Base-by-base conservation (phyloP, 2,113 vertebrate species). In the Xiphophorus couchianus region DNA sequence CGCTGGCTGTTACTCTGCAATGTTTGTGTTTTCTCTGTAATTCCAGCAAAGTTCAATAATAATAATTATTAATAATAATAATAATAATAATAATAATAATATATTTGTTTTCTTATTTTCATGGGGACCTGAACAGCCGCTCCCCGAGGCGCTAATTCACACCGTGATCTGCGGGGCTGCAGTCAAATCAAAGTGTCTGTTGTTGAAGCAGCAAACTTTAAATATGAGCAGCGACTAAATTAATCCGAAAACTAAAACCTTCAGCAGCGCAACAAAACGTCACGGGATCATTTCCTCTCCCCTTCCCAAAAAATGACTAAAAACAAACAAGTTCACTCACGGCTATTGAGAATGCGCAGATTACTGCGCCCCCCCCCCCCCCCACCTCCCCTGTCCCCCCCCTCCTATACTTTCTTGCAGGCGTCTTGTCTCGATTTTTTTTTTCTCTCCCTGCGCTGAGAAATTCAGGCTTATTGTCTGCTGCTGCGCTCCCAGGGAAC, bases 391-490 rank as follows among this genome's bases (percentile, higher is more conserved):
- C n/a, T n/a, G n/a, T n/a, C 25, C 6, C 71, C 61, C 2, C 68
- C 60, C 30, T 35, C 14, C 51, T 15, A 30, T 19, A 31, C 48
- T 35, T 73, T 76, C 80, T 74, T 74, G 60, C 35, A 71, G 71
- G 29, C 74, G 77, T 69, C 80, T 82, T 78, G 54, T 78, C 62
- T 74, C 74, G 48, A 64, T 78, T 71, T 58, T 58, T 42, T 39
- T 42, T 42, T 42, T 42, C 11, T 15, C 14, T 42, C 25, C 73
- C 74, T 65, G 72, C 90, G 91, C 94, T 81, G 89, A 89, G 93
- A 87, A 84, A 91, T 87, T 83, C 91, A 85, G 79, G 89, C 94
- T 93, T 88, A 66, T 93, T 94, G 96, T 95, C 95, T 94, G 94
- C 95, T 94, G 94, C 92, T 92, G 86, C 73, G 86, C 62, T 93